Evolutionary conservation across 2,888 invertebrate genomes (phyloP).

Genomic region (Melinaea menophilus): DNA sequence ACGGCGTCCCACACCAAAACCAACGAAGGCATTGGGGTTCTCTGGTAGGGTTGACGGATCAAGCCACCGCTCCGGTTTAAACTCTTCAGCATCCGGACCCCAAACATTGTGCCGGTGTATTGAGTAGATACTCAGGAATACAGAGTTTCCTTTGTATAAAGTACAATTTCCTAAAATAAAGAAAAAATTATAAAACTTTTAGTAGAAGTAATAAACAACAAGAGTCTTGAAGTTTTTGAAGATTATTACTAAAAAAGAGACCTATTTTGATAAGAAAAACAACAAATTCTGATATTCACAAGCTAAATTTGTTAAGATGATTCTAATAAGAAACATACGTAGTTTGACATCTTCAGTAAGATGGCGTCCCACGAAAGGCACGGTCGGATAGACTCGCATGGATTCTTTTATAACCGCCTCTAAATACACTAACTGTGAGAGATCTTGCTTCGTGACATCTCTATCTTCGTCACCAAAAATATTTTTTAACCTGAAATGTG

Average conservation of each 20-base stretch:
- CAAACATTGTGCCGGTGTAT: conserved; percentile 29
- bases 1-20: conserved; percentile 30
- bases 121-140: conserved; percentile 18
- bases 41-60: conserved; percentile 23
- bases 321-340: conserved; percentile 38
- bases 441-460: conserved; percentile 44
- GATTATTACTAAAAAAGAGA: conserved; percentile 47
- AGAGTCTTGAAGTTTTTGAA: conserved; percentile 40
- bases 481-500: conserved; percentile 40
- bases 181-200: no score
- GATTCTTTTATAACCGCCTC: conserved; percentile 56
- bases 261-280: conserved; percentile 37
- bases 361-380: conserved; percentile 46
- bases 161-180: conserved; percentile 30
- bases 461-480: conserved; percentile 44
- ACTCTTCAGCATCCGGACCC: conserved; percentile 33
- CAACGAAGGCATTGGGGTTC: conserved; percentile 22
- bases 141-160: not conserved
- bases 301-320: no score
- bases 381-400: conserved; percentile 50
- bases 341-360: conserved; percentile 49
- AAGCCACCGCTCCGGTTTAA: conserved; percentile 36
- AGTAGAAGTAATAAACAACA: no score
- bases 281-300: no score
- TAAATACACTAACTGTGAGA: conserved; percentile 40